A percentile compares a stretch with the other conserved stretches of the same genome.
Conservation (phyloP, 2,797 vertebrate species). For the Microctenopoma lineatum region DNA sequence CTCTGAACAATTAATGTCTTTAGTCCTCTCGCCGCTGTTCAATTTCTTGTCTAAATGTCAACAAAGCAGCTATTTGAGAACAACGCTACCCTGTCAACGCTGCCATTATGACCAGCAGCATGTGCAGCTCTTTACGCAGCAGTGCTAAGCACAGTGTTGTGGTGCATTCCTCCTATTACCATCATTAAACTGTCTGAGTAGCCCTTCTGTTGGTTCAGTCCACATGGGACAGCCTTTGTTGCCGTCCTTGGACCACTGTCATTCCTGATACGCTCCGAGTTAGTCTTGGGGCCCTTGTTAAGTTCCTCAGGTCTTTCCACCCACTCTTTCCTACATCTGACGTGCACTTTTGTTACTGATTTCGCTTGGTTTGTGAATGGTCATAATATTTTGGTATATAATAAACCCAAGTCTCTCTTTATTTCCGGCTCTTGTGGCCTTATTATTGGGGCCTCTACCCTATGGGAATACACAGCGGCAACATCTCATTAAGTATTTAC, state of each 20-base stretch:
- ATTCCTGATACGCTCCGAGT: too few relatives aligned
- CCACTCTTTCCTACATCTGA: neutral
- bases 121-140: neutral
- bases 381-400: conserved; percentile 1
- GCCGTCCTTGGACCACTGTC: too few relatives aligned
- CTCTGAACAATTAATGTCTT: conserved; percentile 16
- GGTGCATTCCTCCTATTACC: neutral
- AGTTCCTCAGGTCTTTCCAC: neutral
- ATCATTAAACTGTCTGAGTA: neutral
- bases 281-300: neutral
- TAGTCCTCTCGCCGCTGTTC: neutral
- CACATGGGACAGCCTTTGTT: too few relatives aligned
- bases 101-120: neutral
- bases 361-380: neutral
- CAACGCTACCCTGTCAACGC: neutral
- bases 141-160: neutral
- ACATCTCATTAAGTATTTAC: neutral
- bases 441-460: neutral
- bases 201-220: too few relatives aligned
- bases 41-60: conserved; percentile 2
- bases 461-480: neutral
- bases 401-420: conserved; percentile 10
- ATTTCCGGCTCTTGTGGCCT: conserved; percentile 6
- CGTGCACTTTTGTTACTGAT: neutral
- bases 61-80: conserved; percentile 9